Percentiles rank a stretch among this genome's conserved stretches.
Evolutionary conservation across 2,113 vertebrate genomes (phyloP).

Genomic region (Chionodraco myersi): DNA sequence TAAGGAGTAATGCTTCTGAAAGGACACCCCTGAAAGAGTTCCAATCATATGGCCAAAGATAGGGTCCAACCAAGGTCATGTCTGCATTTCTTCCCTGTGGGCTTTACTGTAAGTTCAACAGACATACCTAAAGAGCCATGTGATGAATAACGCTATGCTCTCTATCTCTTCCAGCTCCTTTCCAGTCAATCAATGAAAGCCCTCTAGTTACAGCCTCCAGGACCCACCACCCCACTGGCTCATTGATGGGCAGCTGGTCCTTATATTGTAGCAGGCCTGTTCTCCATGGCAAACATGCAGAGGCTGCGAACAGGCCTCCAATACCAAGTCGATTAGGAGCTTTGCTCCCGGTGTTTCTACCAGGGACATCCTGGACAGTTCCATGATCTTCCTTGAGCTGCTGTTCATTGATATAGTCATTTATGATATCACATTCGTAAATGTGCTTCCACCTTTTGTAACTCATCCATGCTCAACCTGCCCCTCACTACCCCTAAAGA

Average conservation of each 20-base stretch:
- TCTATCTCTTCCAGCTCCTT: neutral
- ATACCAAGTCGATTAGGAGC: neutral
- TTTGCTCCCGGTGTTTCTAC: neutral
- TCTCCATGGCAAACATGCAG: too few relatives aligned
- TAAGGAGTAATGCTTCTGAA: neutral
- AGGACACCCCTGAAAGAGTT: neutral
- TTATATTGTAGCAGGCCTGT: too few relatives aligned
- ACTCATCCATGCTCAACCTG: neutral
- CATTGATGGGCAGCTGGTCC: constrained; percentile 1
- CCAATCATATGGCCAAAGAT: neutral
- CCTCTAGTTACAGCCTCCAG: neutral
- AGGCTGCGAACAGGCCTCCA: neutral
- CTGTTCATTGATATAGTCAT: neutral
- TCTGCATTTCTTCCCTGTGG: neutral
- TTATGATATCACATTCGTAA: neutral
- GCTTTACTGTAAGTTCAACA: neutral
- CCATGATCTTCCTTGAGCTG: neutral
- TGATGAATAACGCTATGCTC: neutral
- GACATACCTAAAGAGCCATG: neutral
- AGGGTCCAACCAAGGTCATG: too few relatives aligned
- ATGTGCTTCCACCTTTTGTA: neutral
- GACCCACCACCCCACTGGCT: neutral
- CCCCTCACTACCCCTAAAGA: neutral
- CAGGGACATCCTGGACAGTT: neutral
- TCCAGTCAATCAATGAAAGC: constrained; percentile 4